phyloP scores from a whole-genome alignment of 2,113 vertebrate genomes.

The Athene cunicularia region DNA sequence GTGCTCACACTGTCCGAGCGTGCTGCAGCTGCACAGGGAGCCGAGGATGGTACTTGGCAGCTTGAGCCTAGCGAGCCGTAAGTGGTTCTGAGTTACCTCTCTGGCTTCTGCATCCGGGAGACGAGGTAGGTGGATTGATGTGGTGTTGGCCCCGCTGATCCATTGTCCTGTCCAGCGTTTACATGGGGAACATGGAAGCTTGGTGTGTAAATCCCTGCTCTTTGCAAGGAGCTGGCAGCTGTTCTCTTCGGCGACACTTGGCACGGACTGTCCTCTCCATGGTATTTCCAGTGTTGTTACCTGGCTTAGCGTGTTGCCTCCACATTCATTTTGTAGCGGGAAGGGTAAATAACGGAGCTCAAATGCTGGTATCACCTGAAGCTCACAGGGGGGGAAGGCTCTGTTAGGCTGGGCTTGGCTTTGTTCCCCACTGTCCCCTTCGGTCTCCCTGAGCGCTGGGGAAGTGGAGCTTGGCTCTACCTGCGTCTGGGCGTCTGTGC shows the following conservation, averaged over 20 bases:
- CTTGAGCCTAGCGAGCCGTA: not conserved
- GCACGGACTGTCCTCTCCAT: not conserved
- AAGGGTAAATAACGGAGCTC: not conserved
- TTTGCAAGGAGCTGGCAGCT: not conserved
- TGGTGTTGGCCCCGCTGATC: accelerated
- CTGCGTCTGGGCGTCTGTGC: not conserved
- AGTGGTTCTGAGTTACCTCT: not conserved
- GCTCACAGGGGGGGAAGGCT: not conserved
- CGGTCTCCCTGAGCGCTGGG: not conserved
- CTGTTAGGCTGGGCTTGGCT: accelerated
- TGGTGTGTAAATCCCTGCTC: not conserved
- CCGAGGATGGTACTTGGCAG: not conserved
- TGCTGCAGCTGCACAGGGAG: not conserved
- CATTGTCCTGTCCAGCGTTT: accelerated
- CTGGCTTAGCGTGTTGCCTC: not conserved
- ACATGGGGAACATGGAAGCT: accelerated
- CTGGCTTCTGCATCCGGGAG: not conserved
- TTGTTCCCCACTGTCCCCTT: not conserved
- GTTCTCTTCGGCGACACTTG: not conserved
- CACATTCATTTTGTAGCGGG: accelerated
- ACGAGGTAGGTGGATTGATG: accelerated
- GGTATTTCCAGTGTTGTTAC: not conserved
- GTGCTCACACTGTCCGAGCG: accelerated
- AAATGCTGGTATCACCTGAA: not conserved
- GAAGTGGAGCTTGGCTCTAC: not conserved